Base-by-base conservation (phyloP, 2,888 invertebrate species). In the Ischnus inquisitorius region DNA sequence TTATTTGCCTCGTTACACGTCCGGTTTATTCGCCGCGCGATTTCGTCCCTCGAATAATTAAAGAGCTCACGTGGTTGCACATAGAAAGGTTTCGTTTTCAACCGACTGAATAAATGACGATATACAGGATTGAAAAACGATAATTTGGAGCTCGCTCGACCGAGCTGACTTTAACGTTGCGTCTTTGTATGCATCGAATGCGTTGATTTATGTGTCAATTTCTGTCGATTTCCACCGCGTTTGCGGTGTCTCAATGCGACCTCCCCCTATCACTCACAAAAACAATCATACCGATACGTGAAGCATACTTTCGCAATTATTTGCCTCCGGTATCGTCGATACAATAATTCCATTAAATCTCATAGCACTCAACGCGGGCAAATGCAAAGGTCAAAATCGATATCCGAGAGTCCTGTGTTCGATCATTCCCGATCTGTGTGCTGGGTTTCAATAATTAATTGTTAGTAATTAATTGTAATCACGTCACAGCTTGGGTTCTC, bases 401-500 rank as follows among this genome's bases (percentile, higher is more conserved):
- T 64, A n/a, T 51, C 25, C 68, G 68, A 67, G 48, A 12, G 57
- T 16, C 12, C 60, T 54, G 43, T 64, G 39, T 62, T 16, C 48
- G 22, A 51, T 57, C 67, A 28, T 16, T 67, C 34, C 8, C 16
- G 46, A 34, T 68, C 65, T 60, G 79, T 71, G 8, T 76, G 60
- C 83, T 79, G 72, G 76, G 80, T 85, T 86, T 84, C 65, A 81
- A 83, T 87, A 88, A 88, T 89, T 88, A 88, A 89, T 88, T 81
- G 85, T 87, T 88, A 78, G 83, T 75, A 84, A 87, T 87, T 86
- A 86, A 79, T 83, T 75, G 68, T 77, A 78, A 83, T 80, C 54
- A 78, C 83, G 72, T 74, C 68, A 77, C 83, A 69, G 72, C 46
- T 62, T 54, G 75, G 62, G 57, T 79, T 10, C 28, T 16, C 16